Conservation (phyloP, 92 coral and sea anemone species). For the Porites cylindrica region DNA sequence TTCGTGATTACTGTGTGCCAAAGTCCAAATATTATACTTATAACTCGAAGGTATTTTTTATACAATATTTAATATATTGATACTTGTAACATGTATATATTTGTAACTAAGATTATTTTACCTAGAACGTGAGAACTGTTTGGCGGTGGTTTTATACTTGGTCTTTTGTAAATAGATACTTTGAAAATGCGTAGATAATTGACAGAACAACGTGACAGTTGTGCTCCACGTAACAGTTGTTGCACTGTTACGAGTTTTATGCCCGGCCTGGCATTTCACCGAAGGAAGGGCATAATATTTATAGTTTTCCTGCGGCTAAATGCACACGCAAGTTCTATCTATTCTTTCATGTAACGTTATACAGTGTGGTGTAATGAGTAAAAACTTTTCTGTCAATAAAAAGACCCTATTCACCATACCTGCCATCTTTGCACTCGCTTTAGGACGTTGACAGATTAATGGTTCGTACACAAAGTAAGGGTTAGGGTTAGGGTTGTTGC, state of each 20-base stretch:
- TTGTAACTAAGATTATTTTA: slow-evolving; percentile 25
- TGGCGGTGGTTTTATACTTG: background rate
- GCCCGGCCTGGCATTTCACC: background rate
- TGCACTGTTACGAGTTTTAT: background rate
- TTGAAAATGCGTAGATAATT: background rate
- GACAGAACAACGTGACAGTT: background rate
- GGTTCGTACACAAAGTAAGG: too few relatives aligned
- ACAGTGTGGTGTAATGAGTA: too few relatives aligned
- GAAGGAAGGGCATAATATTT: background rate
- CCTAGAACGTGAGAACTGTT: background rate
- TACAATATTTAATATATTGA: slow-evolving; percentile 71
- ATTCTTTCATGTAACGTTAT: background rate
- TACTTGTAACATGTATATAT: slow-evolving; percentile 52
- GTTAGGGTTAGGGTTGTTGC: too few relatives aligned
- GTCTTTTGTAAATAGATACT: slow-evolving; percentile 21
- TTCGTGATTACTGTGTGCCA: slow-evolving; percentile 25
- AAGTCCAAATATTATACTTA: slow-evolving; percentile 29
- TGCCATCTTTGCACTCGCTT: too few relatives aligned
- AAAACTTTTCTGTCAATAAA: too few relatives aligned
- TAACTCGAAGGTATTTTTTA: slow-evolving; percentile 61
- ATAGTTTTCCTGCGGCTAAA: background rate
- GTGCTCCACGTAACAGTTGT: background rate
- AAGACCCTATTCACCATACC: too few relatives aligned
- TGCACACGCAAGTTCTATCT: background rate
- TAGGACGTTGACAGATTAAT: too few relatives aligned